phyloP scores from a whole-genome alignment of 1,140 invertebrate genomes.

The Anagrus nilaparvatae region DNA sequence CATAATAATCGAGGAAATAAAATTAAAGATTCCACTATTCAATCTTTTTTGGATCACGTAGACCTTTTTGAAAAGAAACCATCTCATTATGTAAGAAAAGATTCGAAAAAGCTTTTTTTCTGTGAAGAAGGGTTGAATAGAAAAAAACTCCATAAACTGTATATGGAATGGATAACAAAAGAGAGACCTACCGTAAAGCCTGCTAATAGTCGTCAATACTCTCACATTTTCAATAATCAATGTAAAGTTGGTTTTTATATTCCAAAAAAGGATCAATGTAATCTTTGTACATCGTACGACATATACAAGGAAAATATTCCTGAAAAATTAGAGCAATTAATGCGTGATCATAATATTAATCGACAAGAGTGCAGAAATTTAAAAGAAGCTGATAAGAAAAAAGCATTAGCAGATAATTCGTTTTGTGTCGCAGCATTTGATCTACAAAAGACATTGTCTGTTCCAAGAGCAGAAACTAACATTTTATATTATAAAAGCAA shows the following conservation, averaged over 20 bases:
- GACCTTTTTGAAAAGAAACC: conserved; percentile 25
- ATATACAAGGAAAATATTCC: too few relatives aligned
- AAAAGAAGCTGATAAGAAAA: too few relatives aligned
- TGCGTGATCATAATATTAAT: too few relatives aligned
- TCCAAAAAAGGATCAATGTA: conserved; percentile 37
- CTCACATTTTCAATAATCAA: conserved; percentile 26
- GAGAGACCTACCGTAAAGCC: conserved; percentile 13
- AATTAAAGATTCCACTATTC: conserved; percentile 5
- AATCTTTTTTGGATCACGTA: conserved; percentile 21
- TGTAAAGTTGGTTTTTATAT: conserved; percentile 31
- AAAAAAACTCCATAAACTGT: conserved; percentile 25
- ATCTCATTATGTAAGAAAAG: conserved; percentile 26
- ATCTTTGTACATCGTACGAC: too few relatives aligned
- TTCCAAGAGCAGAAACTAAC: too few relatives aligned
- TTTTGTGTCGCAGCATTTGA: too few relatives aligned
- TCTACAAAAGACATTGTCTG: too few relatives aligned
- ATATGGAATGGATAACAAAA: conserved; percentile 18
- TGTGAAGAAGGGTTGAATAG: conserved; percentile 27
- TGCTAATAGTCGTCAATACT: conserved; percentile 21
- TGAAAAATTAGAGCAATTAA: too few relatives aligned
- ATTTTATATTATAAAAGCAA: too few relatives aligned
- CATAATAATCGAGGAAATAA: conserved; percentile 15
- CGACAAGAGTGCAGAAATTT: conserved; percentile 16
- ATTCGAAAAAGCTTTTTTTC: conserved; percentile 26
- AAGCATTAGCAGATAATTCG: too few relatives aligned